phyloP scores from a whole-genome alignment of 2,113 vertebrate species.

The Hippocampus guttulatus region DNA sequence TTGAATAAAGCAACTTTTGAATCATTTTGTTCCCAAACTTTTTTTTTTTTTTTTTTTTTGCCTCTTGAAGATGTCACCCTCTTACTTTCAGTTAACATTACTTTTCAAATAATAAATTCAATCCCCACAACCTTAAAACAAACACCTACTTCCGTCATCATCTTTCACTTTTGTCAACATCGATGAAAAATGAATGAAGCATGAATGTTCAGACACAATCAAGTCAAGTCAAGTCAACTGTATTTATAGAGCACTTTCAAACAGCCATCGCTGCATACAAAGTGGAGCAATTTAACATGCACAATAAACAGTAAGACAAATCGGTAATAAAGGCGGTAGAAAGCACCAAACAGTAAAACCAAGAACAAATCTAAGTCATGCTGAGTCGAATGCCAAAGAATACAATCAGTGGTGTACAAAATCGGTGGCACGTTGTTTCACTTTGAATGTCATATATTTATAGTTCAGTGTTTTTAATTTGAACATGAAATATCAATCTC shows the following conservation, averaged over 20 bases:
- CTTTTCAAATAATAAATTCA: too few species aligned
- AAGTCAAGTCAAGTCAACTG: too few species aligned
- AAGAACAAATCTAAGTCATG: too few species aligned
- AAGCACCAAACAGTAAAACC: too few species aligned
- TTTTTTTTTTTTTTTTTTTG: background rate
- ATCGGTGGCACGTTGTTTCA: background rate
- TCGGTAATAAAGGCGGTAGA: too few species aligned
- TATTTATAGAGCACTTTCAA: too few species aligned
- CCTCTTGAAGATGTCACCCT: background rate
- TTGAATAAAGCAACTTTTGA: background rate
- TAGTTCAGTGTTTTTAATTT: background rate
- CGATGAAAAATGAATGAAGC: background rate
- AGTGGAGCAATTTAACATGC: too few species aligned
- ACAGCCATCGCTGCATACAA: too few species aligned
- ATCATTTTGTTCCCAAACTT: background rate
- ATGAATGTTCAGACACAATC: background rate
- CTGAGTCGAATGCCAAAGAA: too few species aligned
- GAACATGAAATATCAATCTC: too few species aligned
- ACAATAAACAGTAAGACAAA: too few species aligned
- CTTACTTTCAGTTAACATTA: background rate
- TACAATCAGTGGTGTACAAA: background rate
- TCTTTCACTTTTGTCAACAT: background rate
- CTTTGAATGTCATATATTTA: background rate
- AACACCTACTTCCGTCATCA: background rate
- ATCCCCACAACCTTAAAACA: background rate